Conservation (phyloP, 2,113 vertebrate genomes). For the Cynopterus brachyotis region DNA sequence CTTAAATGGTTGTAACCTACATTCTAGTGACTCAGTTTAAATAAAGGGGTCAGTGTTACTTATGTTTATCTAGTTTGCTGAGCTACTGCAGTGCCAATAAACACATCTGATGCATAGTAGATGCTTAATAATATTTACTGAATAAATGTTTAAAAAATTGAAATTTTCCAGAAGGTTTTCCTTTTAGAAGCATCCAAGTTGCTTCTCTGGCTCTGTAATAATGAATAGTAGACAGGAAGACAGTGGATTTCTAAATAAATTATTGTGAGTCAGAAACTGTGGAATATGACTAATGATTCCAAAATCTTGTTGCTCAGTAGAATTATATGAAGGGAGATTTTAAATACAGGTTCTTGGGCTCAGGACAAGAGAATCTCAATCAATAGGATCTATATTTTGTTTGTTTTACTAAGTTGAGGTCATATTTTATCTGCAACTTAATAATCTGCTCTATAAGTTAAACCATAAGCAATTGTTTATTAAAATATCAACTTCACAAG, state of each 20-base stretch:
- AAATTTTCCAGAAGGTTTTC: not conserved
- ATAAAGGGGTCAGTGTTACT: not conserved
- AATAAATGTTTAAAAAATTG: not conserved
- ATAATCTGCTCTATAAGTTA: not conserved
- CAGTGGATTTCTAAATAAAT: constrained; percentile 6
- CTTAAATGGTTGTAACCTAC: not conserved
- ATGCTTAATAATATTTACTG: not conserved
- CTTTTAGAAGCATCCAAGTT: not conserved
- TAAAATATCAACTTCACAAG: not conserved
- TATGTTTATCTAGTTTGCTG: not conserved
- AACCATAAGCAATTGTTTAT: not conserved
- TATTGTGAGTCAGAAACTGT: not conserved
- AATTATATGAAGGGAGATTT: not conserved
- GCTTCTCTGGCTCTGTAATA: not conserved
- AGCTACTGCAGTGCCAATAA: not conserved
- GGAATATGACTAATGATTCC: not conserved
- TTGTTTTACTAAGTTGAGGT: not conserved
- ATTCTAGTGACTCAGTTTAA: not conserved
- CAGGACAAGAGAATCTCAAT: not conserved
- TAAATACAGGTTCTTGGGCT: not conserved
- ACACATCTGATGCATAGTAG: not conserved
- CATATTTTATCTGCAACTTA: not conserved
- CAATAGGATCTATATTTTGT: not conserved
- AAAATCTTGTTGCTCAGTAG: not conserved
- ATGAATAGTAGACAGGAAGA: not conserved